A percentile compares a stretch with the other conserved stretches of the same genome.
These are phyloP conservation scores for Drosophila limbata DNA, from an alignment of 2,888 invertebrate genomes.

Conservation along the genomic window DNA sequence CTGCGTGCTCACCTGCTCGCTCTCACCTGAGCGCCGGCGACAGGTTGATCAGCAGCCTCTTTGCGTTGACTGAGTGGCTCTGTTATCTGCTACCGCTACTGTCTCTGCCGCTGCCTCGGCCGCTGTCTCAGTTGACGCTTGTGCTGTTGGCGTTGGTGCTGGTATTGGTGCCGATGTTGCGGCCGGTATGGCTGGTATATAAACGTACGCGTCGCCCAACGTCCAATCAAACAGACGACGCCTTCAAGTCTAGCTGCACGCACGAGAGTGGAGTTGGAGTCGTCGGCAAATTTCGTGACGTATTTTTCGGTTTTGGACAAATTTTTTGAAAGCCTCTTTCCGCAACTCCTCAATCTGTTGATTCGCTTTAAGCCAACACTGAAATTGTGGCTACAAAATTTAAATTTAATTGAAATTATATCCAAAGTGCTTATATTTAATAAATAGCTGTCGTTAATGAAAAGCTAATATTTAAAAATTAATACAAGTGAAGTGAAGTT, in stretches of 20 bases:
- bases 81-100: conserved; percentile 39
- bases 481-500: conserved; percentile 44
- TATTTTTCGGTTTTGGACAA: conserved; percentile 64
- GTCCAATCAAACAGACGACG: conserved; percentile 85
- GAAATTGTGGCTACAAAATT: conserved; percentile 61
- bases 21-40: conserved; percentile 41
- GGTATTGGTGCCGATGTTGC: conserved; percentile 21
- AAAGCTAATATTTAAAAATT: conserved; percentile 65
- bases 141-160: conserved; percentile 22
- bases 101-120: conserved; percentile 21
- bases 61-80: conserved; percentile 25
- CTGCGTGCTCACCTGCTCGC: conserved; percentile 40
- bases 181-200: conserved; percentile 84
- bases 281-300: conserved; percentile 72
- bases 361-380: conserved; percentile 31
- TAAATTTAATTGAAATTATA: conserved; percentile 29
- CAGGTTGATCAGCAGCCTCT: conserved; percentile 68
- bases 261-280: conserved; percentile 84
- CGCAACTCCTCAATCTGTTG: conserved; percentile 23
- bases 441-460: conserved; percentile 72
- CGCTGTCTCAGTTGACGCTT: conserved; percentile 6
- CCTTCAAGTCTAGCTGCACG: conserved; percentile 85
- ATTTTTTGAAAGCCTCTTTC: conserved; percentile 40
- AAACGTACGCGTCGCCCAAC: conserved; percentile 82
- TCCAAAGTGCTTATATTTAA: conserved; percentile 56